Evolutionary conservation across 2,113 vertebrate genomes (phyloP), one percentile per base, ranked within the genome.

Genomic region (Gobius niger): DNA sequence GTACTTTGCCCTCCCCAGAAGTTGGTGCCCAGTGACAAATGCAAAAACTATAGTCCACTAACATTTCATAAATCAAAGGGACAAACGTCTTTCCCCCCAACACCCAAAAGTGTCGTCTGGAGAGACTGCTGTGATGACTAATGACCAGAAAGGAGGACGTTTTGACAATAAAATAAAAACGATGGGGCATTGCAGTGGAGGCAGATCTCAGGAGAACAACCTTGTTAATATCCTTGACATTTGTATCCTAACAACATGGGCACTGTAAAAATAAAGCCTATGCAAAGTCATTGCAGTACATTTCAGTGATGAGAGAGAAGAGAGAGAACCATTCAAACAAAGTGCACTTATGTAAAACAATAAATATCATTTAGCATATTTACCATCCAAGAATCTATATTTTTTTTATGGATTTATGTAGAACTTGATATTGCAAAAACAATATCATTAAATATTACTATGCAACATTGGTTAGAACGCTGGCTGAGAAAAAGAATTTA

Each of bases 21-120:
- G 47, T 61, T 51, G 13, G 19, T 68, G 44, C 24, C 24, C 24
- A 34, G 24, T 34, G 24, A 34, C 24, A 34, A 34, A 34, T 34
- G 24, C 24, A 34, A 34, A 34, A 44, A 46, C 57, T 44, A n/a
- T 65, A 47, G 19, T 10, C 19, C 52, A n/a, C 62, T 54, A 56
- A 62, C 52, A 54, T 65, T 50, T 52, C 49, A 65, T 62, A 49
- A 63, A 71, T 76, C 73, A 67, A 66, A 76, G 47, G 67, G 62
- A 82, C 60, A 65, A 70, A 64, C 15, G 7, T 62, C 42, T 40
- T 18, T 34, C 5, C 44, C 44, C n/a, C 44, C 15, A 62, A 42
- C 0, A 1, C 9, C 8, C 44, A 65, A 56, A 72, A 67, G 11
- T 60, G 60, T 52, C 19, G 41, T 40, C 52, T 19, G 57, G 40